Conservation (phyloP, 2,888 invertebrate species). For the Cyclophora albipunctata region DNA sequence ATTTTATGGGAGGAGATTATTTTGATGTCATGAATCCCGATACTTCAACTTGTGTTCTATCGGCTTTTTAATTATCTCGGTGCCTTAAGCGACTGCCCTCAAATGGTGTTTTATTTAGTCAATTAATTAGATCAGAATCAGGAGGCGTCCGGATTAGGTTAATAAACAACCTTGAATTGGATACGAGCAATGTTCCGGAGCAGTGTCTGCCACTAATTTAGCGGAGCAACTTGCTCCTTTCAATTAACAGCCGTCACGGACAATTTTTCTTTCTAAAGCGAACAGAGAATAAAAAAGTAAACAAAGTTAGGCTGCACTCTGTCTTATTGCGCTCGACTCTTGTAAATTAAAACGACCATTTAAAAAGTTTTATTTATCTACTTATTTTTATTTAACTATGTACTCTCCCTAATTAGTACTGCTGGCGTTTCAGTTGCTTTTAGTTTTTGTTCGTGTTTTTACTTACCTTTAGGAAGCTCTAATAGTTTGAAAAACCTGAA, state of each 20-base stretch:
- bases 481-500: no score
- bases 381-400: not conserved
- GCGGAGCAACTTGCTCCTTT: constrained; percentile 38
- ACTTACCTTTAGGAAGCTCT: no score
- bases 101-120: no score
- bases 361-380: constrained; percentile 1
- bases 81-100: no score
- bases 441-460: no score
- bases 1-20: no score
- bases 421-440: no score
- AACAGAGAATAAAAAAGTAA: constrained; percentile 23
- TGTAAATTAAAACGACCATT: constrained; percentile 2
- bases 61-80: no score
- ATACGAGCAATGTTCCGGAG: constrained; percentile 17
- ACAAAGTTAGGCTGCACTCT: constrained; percentile 18
- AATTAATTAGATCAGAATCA: constrained; percentile 18
- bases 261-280: constrained; percentile 34
- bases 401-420: not conserved
- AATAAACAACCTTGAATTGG: constrained; percentile 15
- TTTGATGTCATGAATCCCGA: no score
- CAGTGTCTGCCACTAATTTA: constrained; percentile 28
- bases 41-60: no score
- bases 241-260: constrained; percentile 42
- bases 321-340: constrained; percentile 9
- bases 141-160: constrained; percentile 14